Conservation (phyloP, 2,797 vertebrate species). For the Gymnoscopelus braueri region DNA sequence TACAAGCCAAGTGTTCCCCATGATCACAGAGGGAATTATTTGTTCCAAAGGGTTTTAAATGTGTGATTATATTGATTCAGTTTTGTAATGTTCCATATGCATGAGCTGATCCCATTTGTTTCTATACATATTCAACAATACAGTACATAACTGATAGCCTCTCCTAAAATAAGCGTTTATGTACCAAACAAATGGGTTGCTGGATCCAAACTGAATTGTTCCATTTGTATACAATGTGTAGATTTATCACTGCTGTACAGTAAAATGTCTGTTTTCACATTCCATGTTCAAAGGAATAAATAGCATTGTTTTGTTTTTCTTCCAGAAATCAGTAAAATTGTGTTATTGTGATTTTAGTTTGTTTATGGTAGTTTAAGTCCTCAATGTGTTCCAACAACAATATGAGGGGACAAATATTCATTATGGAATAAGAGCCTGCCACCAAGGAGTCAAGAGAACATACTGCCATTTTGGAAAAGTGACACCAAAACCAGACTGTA, state of each 20-base stretch:
- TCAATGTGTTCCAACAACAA: too few relatives aligned
- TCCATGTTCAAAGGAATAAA: slow-evolving; percentile 29
- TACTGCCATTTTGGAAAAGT: too few relatives aligned
- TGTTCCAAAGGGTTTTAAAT: slow-evolving; percentile 2
- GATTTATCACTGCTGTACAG: slow-evolving; percentile 35
- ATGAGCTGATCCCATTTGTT: slow-evolving; percentile 15
- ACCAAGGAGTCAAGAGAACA: too few relatives aligned
- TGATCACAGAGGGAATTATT: slow-evolving; percentile 14
- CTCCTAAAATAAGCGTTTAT: neutral
- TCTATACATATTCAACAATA: slow-evolving; percentile 2
- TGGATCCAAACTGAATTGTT: slow-evolving; percentile 31
- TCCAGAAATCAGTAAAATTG: slow-evolving; percentile 42
- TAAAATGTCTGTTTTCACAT: slow-evolving; percentile 27
- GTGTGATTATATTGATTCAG: slow-evolving; percentile 2
- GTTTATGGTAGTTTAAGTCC: slow-evolving; percentile 43
- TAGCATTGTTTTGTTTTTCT: slow-evolving; percentile 5
- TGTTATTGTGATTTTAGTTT: slow-evolving; percentile 31
- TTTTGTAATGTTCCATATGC: slow-evolving; percentile 39
- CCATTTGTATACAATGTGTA: slow-evolving; percentile 26
- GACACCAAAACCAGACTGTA: too few relatives aligned
- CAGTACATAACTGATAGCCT: neutral
- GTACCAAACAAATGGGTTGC: slow-evolving; percentile 20
- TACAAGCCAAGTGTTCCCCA: neutral
- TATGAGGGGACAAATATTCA: too few relatives aligned
- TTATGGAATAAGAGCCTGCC: too few relatives aligned